Conservation (phyloP, 2,113 vertebrate genomes). For the Corythoichthys intestinalis region DNA sequence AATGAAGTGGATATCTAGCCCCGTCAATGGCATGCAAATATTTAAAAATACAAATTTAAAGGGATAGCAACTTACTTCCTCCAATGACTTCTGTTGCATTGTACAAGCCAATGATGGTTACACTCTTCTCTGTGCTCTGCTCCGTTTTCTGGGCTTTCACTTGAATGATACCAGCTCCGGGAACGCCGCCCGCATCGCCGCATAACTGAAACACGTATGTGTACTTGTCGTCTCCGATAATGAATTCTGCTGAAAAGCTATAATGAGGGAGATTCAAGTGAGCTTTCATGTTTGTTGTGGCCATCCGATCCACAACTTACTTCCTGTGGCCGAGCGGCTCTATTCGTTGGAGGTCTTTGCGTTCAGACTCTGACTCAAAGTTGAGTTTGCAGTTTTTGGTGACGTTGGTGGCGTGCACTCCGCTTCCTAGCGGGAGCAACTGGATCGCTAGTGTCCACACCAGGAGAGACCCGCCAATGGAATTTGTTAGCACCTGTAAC, state of each 20-base stretch:
- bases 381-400: conserved; percentile 55
- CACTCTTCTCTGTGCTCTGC: conserved; percentile 2
- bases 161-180: conserved; percentile 80
- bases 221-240: conserved; percentile 49
- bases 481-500: conserved; percentile 28
- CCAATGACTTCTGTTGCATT: conserved; percentile 76
- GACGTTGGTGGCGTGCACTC: conserved; percentile 16
- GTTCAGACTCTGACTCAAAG: conserved; percentile 11
- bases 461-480: conserved; percentile 21
- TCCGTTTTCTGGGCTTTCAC: conserved; percentile 16
- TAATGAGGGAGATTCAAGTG: not conserved
- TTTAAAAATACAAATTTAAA: no score
- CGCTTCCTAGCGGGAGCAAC: conserved; percentile 47
- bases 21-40: no score
- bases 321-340: conserved; percentile 58
- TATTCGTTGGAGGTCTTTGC: conserved; percentile 46
- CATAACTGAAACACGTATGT: conserved; percentile 83
- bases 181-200: conserved; percentile 71
- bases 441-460: conserved; percentile 44
- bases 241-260: conserved; percentile 37
- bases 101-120: conserved; percentile 77
- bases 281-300: not conserved
- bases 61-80: conserved; percentile 80
- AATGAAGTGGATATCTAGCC: no score
- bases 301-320: conserved; percentile 44